Evolutionary conservation across 2,888 invertebrate genomes (phyloP), one percentile per base, ranked within the genome.

Genomic region (Aphrophora alni): DNA sequence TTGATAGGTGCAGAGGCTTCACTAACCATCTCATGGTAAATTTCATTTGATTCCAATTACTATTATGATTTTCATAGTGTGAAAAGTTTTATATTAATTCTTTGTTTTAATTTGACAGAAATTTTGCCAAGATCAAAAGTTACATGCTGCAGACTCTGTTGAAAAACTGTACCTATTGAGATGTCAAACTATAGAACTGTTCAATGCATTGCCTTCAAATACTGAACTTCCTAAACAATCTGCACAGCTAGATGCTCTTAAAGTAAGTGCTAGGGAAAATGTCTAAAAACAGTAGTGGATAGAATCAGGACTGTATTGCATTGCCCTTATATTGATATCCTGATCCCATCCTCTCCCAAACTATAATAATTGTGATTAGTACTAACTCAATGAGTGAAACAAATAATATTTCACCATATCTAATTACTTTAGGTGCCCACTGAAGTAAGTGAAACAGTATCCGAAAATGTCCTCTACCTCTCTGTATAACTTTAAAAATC

Each of bases 1-100:
- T 95, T 75, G 97, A 97, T 85, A 91, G 97, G 76, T 95, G 97
- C 86, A 93, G 93, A 87, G 98, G 98, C 73, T 97, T 94, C 87
- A 91, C 95, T 0, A 92, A 93, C 24, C 95, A 97, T 85, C 89
- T 98, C 69, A 90, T 95, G 90, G 92, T 93, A 88, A 69, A 14
- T 82, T 1, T 25, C 33, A 70, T 26, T 69, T 28, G 26, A 70
- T 70, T n/a, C 17, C n/a, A 8, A 33, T 27, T 8, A 3, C 33
- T 33, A 33, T 3, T 33, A 5, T 33, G 5, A 33, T 33, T 33
- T 33, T 33, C 33, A 33, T 33, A 33, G 33, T 33, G n/a, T n/a
- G n/a, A n/a, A 33, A 33, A 33, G 33, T 33, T 33, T 33, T 3
- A 33, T 33, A 8, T 33, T 33, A 8, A 44, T 44, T 2, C 12